Conservation (phyloP, 2,888 invertebrate species). For the Ochropleura leucogaster region DNA sequence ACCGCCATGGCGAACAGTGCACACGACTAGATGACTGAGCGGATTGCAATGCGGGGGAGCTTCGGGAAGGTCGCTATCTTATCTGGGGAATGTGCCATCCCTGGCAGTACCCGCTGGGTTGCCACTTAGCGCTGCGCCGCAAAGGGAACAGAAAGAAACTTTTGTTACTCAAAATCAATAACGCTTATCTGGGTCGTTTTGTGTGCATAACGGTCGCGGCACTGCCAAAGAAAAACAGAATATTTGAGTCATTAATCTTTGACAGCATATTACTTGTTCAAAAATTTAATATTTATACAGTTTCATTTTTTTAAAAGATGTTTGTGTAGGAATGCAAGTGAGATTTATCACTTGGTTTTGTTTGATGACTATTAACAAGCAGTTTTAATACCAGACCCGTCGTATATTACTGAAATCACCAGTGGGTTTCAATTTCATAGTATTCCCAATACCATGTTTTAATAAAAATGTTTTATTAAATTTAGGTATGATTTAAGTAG, state of each 20-base stretch:
- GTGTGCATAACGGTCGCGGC: conserved; percentile 80
- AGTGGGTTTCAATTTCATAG: conserved; percentile 13
- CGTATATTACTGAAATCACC: conserved; percentile 35
- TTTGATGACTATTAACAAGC: conserved; percentile 59
- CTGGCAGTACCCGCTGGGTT: conserved; percentile 77
- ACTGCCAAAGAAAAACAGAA: conserved; percentile 72
- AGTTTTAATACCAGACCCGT: conserved; percentile 24
- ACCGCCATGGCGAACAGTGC: conserved; percentile 56
- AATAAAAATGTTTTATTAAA: conserved; percentile 18
- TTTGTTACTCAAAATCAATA: conserved; percentile 85
- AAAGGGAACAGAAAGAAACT: conserved; percentile 77
- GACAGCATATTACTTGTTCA: conserved; percentile 67
- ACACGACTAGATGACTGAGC: conserved; percentile 77
- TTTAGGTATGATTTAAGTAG: background rate
- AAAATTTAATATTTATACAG: conserved; percentile 69
- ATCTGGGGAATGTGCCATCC: conserved; percentile 88
- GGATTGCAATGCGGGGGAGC: conserved; percentile 81
- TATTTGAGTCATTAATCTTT: conserved; percentile 79
- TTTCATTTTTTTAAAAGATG: conserved; percentile 61
- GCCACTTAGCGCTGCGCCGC: conserved; percentile 85
- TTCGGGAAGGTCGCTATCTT: conserved; percentile 78
- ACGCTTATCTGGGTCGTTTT: conserved; percentile 80
- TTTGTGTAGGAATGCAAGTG: conserved; percentile 72
- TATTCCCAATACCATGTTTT: conserved; percentile 53
- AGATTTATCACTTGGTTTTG: conserved; percentile 67